Evolutionary conservation across 2,113 vertebrate genomes (phyloP), one percentile per base, ranked within the genome.

Genomic region (Dasypus novemcinctus): DNA sequence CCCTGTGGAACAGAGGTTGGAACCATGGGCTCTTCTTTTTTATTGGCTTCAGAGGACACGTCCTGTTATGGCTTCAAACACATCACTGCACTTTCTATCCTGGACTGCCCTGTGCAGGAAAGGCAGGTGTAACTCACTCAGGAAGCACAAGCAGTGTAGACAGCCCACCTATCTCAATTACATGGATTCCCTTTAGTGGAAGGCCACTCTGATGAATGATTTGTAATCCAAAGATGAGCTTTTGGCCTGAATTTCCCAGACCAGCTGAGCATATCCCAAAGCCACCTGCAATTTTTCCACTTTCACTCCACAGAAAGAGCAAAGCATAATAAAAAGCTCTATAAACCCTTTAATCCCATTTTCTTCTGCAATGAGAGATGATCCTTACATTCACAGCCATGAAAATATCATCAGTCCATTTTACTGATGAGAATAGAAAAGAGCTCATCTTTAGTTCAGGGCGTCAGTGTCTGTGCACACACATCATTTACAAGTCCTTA

Each of bases 281-380:
- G 10, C 25, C n/a, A 90, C 68, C 61, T 95, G 59, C n/a, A 91
- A 43, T 25, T 69, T 76, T 63, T 81, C 61, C 18, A 49, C 31
- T 79, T 78, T 91, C 64, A 33, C 64, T 43, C 29, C 89, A 89
- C 63, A 95, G 49, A 88, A 38, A 79, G 13, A 74, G 33, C 14
- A 93, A 95, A 93, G 84, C 49, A 59, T 72, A 97, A 84, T 46
- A 54, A 75, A 93, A 91, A 43, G 1, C 49, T 82, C 41, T 72
- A 59, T 71, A 20, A 64, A 64, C 52, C 13, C 21, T 84, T 95
- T 41, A 91, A 87, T 57, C 36, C 13, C 11, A 93, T 63, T 87
- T 20, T 91, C 11, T 84, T 91, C 74, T 79, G 49, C 43, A 88
- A 17, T 23, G 57, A 96, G 43, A 95, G 86, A 71, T 29, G 1